A percentile compares a stretch with the other conserved stretches of the same genome.
These are phyloP conservation scores for Phoeniculus purpureus DNA, from an alignment of 2,797 vertebrate species.

Conservation along the genomic window DNA sequence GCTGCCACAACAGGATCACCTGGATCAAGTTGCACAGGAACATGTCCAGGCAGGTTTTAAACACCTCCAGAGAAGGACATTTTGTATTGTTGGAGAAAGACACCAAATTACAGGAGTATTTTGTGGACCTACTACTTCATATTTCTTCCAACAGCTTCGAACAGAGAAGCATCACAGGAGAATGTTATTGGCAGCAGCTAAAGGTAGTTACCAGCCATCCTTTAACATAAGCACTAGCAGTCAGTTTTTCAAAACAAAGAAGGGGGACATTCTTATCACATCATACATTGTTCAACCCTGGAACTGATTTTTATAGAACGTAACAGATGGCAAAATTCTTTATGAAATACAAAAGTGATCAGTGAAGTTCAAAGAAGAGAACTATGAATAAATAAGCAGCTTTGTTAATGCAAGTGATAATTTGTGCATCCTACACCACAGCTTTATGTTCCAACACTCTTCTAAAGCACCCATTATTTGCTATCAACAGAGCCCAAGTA, in stretches of 20 bases:
- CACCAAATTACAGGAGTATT: neutral
- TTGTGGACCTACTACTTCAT: neutral
- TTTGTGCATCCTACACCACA: conserved; percentile 20
- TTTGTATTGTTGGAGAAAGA: neutral
- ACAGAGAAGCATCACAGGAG: neutral
- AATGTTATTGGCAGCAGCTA: neutral
- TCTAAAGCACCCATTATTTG: neutral
- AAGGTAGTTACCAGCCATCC: neutral
- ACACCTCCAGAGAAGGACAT: neutral
- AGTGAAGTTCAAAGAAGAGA: conserved; percentile 6
- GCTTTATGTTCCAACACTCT: neutral
- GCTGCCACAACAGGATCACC: too few relatives aligned
- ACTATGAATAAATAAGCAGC: neutral
- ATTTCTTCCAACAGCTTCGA: neutral
- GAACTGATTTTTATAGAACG: neutral
- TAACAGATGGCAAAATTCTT: conserved; percentile 20
- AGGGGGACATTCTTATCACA: neutral
- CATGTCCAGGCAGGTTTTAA: too few relatives aligned
- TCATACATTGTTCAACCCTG: neutral
- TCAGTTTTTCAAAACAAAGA: neutral
- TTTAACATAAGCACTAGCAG: neutral
- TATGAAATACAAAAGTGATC: neutral
- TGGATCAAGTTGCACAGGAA: too few relatives aligned
- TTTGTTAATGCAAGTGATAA: conserved; percentile 9
- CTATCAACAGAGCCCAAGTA: neutral